These are phyloP conservation scores for Drosophila paracracens DNA, from an alignment of 2,888 invertebrate species.

Conservation along the genomic window DNA sequence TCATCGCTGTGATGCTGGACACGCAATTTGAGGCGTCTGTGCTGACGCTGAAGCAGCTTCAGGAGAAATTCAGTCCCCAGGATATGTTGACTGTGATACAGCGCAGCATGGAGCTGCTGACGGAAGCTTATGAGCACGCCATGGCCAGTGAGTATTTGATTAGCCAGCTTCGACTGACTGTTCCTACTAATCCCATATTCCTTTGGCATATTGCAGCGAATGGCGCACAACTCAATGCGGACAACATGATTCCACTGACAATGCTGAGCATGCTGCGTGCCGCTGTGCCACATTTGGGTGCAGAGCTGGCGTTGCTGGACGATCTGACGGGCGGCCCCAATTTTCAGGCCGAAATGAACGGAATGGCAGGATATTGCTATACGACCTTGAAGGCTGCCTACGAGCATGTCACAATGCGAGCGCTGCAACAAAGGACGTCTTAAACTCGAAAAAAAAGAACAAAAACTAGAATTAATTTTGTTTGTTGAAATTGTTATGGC, in stretches of 20 bases:
- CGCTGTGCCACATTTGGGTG: constrained; percentile 84
- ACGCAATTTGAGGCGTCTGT: constrained; percentile 80
- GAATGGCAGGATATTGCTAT: constrained; percentile 84
- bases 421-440: constrained; percentile 68
- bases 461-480: constrained; percentile 9
- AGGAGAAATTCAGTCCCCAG: constrained; percentile 84
- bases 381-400: constrained; percentile 84
- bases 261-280: constrained; percentile 84
- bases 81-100: constrained; percentile 85
- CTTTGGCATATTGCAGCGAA: constrained; percentile 59
- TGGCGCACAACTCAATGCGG: constrained; percentile 81
- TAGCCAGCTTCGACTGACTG: too few species aligned
- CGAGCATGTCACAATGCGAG: constrained; percentile 80
- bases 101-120: constrained; percentile 83
- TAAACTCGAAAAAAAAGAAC: constrained; percentile 21
- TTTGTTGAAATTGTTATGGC: constrained; percentile 47
- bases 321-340: constrained; percentile 84
- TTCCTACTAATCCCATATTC: background rate
- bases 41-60: constrained; percentile 81
- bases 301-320: constrained; percentile 84
- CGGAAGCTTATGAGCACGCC: constrained; percentile 81
- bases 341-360: constrained; percentile 84
- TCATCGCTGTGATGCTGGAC: constrained; percentile 76
- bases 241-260: constrained; percentile 84
- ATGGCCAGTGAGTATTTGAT: constrained; percentile 67